These are phyloP conservation scores for Anneissia japonica DNA, from an alignment of 35 echinoderm and acorn worm genomes.

Conservation along the genomic window DNA sequence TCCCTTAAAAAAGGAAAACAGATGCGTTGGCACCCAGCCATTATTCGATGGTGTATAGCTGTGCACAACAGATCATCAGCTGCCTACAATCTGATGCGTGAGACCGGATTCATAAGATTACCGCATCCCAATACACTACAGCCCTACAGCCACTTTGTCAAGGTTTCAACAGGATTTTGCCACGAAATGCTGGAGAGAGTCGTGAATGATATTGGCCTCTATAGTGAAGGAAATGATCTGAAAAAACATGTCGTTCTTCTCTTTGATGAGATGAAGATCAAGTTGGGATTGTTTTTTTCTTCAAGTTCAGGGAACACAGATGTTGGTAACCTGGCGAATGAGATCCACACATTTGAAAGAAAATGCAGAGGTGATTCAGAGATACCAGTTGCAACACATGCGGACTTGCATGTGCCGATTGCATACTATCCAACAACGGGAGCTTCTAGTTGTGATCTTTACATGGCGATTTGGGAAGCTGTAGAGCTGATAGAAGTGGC, in stretches of 20 bases:
- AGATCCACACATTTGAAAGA: no score
- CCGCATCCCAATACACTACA: slow-evolving; percentile 46
- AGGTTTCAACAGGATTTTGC: slow-evolving; percentile 17
- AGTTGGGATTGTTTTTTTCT: slow-evolving; percentile 38
- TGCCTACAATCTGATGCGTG: slow-evolving; percentile 41
- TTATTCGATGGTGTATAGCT: slow-evolving; percentile 56
- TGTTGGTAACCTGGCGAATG: no score
- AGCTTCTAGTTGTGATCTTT: not conserved
- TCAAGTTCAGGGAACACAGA: slow-evolving; percentile 2
- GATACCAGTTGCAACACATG: no score
- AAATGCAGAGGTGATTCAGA: no score
- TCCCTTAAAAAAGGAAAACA: slow-evolving; percentile 24
- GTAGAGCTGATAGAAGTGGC: not conserved
- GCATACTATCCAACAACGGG: not conserved
- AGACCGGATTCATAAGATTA: slow-evolving; percentile 31
- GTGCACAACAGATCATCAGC: slow-evolving; percentile 50
- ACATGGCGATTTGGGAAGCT: not conserved
- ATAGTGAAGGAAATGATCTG: not conserved
- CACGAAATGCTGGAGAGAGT: not conserved
- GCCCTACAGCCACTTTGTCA: slow-evolving; percentile 47
- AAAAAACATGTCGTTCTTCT: slow-evolving; percentile 34
- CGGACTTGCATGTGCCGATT: not conserved
- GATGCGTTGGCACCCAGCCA: slow-evolving; percentile 66
- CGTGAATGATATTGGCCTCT: slow-evolving; percentile 4
- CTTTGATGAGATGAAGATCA: slow-evolving; percentile 60